A percentile compares a stretch with the other conserved stretches of the same genome.
These are phyloP conservation scores for Dendrocopos noguchii DNA, from an alignment of 2,113 vertebrate species.

Conservation along the genomic window DNA sequence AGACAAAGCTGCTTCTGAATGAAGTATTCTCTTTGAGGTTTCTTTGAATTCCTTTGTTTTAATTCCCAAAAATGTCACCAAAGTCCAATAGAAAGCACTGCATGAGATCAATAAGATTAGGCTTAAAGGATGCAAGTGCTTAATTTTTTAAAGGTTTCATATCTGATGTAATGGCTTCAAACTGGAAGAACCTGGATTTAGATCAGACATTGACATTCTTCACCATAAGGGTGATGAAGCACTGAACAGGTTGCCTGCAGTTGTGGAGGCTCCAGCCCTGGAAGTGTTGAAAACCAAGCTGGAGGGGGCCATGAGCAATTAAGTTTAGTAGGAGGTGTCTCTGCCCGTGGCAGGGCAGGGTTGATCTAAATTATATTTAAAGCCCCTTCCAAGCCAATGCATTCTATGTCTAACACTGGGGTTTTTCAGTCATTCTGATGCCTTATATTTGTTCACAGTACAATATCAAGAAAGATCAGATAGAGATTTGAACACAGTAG, in stretches of 20 bases:
- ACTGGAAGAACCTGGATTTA: too few relatives aligned
- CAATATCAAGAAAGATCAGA: neutral
- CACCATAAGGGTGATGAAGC: too few relatives aligned
- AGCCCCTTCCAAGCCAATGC: too few relatives aligned
- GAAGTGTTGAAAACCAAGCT: too few relatives aligned
- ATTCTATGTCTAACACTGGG: neutral
- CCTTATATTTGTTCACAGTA: neutral
- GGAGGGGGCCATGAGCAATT: too few relatives aligned
- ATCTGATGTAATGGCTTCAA: too few relatives aligned
- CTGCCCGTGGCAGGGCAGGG: too few relatives aligned
- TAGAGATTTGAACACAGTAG: neutral
- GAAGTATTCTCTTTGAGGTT: neutral
- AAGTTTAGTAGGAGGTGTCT: too few relatives aligned
- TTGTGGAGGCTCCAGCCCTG: too few relatives aligned
- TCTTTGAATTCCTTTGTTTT: neutral
- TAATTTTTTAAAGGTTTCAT: neutral
- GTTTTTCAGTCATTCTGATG: neutral
- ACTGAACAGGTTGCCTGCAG: too few relatives aligned
- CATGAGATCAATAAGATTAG: neutral
- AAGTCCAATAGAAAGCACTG: neutral
- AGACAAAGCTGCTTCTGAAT: constrained; percentile 11
- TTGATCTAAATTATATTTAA: too few relatives aligned
- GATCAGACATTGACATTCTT: too few relatives aligned
- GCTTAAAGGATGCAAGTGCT: neutral
- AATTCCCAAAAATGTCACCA: neutral